These are phyloP conservation scores for Falco naumanni DNA, from an alignment of 2,797 vertebrate species.

Conservation along the genomic window DNA sequence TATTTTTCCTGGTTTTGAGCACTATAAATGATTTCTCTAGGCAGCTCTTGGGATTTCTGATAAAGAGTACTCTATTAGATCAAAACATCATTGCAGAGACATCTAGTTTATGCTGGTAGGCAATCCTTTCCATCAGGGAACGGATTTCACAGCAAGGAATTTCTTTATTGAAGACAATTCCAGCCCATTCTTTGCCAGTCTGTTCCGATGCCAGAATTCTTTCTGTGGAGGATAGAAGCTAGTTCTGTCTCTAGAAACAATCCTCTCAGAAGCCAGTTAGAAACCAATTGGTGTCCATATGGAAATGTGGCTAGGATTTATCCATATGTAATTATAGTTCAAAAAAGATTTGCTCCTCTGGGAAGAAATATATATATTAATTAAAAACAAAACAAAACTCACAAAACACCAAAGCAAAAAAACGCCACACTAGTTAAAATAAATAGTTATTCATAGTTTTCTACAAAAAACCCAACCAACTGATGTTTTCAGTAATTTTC, in stretches of 20 bases:
- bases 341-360: not conserved
- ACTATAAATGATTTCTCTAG: not conserved
- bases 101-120: not conserved
- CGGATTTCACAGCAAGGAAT: not conserved
- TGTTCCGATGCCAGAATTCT: not conserved
- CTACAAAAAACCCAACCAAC: fast-evolving
- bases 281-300: not conserved
- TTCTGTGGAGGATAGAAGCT: not conserved
- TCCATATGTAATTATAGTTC: not conserved
- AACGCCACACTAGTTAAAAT: too few species aligned
- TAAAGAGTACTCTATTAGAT: not conserved
- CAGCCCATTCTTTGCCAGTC: not conserved
- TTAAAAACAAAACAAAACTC: not conserved
- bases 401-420: not conserved
- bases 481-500: not conserved
- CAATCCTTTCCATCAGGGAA: not conserved
- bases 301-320: not conserved
- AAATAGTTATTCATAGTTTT: not conserved
- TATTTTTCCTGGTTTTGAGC: not conserved
- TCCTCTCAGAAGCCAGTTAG: not conserved
- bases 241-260: not conserved
- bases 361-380: not conserved
- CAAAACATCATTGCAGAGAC: not conserved
- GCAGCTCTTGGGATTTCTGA: not conserved
- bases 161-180: not conserved